These are phyloP conservation scores for Drosophila pruinosa DNA, from an alignment of 1,140 invertebrate species.

Conservation along the genomic window DNA sequence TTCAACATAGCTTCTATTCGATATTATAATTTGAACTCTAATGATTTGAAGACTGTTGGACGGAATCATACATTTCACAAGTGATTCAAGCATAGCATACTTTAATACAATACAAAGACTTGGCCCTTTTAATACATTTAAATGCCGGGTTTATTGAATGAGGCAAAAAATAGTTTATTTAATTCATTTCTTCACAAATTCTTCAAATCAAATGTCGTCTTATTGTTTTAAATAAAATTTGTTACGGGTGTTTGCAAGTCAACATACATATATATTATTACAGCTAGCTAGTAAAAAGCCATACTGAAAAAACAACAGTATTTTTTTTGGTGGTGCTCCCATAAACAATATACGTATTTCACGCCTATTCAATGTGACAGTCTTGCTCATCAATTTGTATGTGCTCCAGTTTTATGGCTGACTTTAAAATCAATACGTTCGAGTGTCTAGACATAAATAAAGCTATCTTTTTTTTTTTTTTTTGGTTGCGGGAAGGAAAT, in stretches of 20 bases:
- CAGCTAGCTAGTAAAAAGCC: not conserved
- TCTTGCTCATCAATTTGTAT: constrained; percentile 21
- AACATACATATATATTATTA: not conserved
- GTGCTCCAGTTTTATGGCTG: constrained; percentile 52
- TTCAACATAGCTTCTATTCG: no score
- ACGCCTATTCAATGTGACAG: constrained; percentile 21
- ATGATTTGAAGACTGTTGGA: no score
- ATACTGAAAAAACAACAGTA: not conserved
- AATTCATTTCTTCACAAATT: not conserved
- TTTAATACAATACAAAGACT: no score
- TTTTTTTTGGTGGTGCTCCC: not conserved
- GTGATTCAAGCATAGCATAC: no score
- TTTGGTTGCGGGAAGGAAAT: constrained; percentile 18
- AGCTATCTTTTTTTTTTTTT: constrained; percentile 9
- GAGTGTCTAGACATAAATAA: constrained; percentile 39
- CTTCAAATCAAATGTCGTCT: no score
- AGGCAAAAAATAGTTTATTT: not conserved
- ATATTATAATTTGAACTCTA: no score
- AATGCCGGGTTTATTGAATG: no score
- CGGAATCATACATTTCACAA: no score
- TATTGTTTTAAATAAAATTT: not conserved
- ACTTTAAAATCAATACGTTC: constrained; percentile 21
- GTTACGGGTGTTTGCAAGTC: not conserved
- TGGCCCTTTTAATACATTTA: no score
- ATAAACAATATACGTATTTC: constrained; percentile 45